Percentiles rank a stretch among this genome's conserved stretches.
These are phyloP conservation scores for Tonatia bakeri DNA, from an alignment of 2,113 vertebrate genomes.

Conservation along the genomic window DNA sequence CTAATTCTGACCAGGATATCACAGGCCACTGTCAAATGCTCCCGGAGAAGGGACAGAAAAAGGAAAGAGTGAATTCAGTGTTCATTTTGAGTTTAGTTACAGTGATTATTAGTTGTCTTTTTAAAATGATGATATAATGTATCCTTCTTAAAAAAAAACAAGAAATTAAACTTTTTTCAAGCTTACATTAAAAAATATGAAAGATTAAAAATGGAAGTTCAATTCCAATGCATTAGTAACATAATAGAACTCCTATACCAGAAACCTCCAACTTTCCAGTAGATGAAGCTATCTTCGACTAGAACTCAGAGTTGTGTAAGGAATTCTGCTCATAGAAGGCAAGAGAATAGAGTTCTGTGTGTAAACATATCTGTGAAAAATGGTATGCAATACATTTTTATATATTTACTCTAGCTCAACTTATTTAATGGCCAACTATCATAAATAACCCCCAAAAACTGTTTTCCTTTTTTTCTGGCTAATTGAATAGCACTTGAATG, in stretches of 20 bases:
- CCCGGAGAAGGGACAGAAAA: background rate
- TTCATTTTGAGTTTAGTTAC: background rate
- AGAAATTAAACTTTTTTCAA: background rate
- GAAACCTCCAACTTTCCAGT: background rate
- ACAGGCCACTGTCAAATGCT: background rate
- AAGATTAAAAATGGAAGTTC: background rate
- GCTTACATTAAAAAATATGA: background rate
- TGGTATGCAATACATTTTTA: conserved; percentile 31
- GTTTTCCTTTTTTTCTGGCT: background rate
- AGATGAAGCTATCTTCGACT: conserved; percentile 44
- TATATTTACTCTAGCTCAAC: conserved; percentile 16
- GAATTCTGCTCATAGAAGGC: background rate
- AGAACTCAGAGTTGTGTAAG: conserved; percentile 28
- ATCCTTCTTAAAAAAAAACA: background rate
- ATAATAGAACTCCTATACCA: background rate
- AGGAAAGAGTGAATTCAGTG: background rate
- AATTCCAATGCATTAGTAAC: background rate
- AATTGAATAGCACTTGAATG: conserved; percentile 47
- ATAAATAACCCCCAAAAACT: background rate
- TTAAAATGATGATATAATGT: background rate
- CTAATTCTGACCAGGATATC: background rate
- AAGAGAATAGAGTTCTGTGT: conserved; percentile 12
- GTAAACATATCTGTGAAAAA: conserved; percentile 35
- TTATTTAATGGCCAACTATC: conserved; percentile 24
- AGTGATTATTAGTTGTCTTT: background rate